phyloP scores from a whole-genome alignment of 2,888 invertebrate species.

The Alsophila aescularia region DNA sequence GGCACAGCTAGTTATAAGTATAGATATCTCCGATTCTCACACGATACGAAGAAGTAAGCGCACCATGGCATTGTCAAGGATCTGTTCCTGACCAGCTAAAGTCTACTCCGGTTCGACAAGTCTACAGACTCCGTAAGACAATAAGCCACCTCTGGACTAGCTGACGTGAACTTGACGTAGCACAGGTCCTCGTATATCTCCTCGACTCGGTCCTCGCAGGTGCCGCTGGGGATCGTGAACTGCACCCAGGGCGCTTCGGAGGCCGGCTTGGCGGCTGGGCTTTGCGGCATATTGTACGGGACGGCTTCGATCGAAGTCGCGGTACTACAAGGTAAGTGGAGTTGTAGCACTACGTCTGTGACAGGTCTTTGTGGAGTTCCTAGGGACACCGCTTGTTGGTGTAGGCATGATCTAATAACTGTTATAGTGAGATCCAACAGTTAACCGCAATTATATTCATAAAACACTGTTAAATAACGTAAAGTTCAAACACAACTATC shows the following conservation, averaged over 20 bases:
- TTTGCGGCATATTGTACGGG: conserved; percentile 52
- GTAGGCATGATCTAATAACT: no score
- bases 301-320: conserved; percentile 58
- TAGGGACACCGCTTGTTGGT: no score
- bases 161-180: conserved; percentile 91
- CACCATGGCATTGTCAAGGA: background rate
- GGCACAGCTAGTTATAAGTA: no score
- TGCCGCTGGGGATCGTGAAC: conserved; percentile 86
- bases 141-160: conserved; percentile 86
- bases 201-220: conserved; percentile 88
- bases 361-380: background rate
- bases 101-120: conserved; percentile 5
- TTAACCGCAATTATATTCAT: no score
- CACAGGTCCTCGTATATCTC: conserved; percentile 95
- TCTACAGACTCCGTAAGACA: conserved; percentile 20
- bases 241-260: conserved; percentile 86
- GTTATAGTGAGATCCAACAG: no score
- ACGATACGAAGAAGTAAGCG: no score
- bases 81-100: conserved; percentile 1
- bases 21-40: no score
- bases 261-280: conserved; percentile 46
- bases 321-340: conserved; percentile 55
- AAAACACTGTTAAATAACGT: no score
- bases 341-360: background rate
- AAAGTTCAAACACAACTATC: no score